These are phyloP conservation scores for Silurus glanis DNA, from an alignment of 2,113 vertebrate species.

Conservation along the genomic window DNA sequence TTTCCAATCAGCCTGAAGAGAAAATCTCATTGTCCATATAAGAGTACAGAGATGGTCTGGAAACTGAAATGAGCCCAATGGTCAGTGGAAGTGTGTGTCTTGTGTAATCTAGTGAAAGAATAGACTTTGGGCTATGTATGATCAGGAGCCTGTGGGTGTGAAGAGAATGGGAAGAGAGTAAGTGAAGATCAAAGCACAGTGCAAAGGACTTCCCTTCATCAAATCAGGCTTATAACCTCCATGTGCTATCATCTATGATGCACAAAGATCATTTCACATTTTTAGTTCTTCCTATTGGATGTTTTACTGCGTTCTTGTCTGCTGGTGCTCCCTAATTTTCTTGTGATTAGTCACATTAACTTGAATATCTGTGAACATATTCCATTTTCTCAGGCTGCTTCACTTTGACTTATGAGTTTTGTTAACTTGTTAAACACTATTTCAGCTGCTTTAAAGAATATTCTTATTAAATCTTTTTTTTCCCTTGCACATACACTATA, in stretches of 20 bases:
- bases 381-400: neutral
- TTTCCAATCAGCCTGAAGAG: constrained; percentile 25
- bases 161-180: neutral
- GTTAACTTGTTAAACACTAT: neutral
- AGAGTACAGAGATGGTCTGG: constrained; percentile 3
- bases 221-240: constrained; percentile 2
- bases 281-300: neutral
- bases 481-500: too few relatives aligned
- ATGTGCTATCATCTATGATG: neutral
- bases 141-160: neutral
- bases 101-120: constrained; percentile 1
- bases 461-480: neutral
- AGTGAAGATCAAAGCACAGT: neutral
- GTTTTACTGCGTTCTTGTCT: neutral
- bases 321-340: neutral
- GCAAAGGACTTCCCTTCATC: neutral
- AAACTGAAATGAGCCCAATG: constrained; percentile 5
- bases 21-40: constrained; percentile 32
- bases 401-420: neutral
- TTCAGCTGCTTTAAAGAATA: neutral
- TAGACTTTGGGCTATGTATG: constrained; percentile 7
- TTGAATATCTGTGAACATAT: neutral
- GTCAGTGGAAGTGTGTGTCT: constrained; percentile 10
- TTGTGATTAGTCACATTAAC: neutral
- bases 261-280: neutral